Conservation (phyloP, 2,113 vertebrate species). For the Pelodiscus sinensis region DNA sequence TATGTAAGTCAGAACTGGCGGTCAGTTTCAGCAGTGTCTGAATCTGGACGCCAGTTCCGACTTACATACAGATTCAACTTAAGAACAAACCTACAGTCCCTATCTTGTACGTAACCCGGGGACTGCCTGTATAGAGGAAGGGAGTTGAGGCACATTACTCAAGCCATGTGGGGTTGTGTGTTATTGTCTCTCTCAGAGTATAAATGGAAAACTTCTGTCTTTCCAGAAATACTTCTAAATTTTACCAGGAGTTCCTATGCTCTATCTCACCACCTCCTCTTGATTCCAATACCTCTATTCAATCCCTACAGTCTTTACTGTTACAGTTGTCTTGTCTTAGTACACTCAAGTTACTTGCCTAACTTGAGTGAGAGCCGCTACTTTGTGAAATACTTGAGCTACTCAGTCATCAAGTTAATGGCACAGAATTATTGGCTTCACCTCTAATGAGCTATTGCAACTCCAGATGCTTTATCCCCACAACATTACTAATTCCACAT, state of each 20-base stretch:
- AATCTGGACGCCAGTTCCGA: no score
- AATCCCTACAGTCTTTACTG: background rate
- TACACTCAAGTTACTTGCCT: background rate
- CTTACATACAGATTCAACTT: no score
- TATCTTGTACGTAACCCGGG: no score
- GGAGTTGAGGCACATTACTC: background rate
- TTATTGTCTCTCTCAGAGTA: background rate
- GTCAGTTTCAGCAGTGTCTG: no score
- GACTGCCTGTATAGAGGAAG: background rate
- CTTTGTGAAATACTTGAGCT: background rate
- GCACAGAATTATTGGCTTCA: background rate
- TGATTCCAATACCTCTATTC: background rate
- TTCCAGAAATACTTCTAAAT: background rate
- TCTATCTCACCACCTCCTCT: background rate
- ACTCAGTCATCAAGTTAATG: background rate
- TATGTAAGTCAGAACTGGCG: no score
- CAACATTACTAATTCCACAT: background rate
- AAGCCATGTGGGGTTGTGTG: background rate
- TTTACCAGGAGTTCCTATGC: background rate
- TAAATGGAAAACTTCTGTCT: background rate
- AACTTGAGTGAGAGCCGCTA: background rate
- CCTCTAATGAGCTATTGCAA: background rate
- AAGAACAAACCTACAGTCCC: no score
- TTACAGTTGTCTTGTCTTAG: background rate
- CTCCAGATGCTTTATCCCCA: background rate